Evolutionary conservation across 2,888 invertebrate species (phyloP), one percentile per base, ranked within the genome.

Genomic region (Listrodromus nycthemerus): DNA sequence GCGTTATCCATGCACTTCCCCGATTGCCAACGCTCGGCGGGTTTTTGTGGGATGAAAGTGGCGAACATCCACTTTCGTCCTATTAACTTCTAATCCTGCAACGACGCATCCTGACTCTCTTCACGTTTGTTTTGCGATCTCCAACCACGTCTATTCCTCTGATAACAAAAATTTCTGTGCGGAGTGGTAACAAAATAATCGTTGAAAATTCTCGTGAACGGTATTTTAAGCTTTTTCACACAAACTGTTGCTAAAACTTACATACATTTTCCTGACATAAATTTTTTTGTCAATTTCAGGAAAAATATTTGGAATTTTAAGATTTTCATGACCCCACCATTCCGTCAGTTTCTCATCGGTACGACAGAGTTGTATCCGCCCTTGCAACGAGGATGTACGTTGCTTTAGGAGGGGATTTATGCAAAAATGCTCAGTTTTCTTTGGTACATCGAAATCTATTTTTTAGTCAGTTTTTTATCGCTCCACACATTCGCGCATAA

Each of bases 11-110:
- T 45, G 2, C 24, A 76, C 70, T 65, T 61, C 30, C 27, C 66
- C 71, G 52, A 75, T 81, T 75, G 55, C 45, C 71, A 58, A 82
- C 58, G 65, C 8, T 10, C 48, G 30, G 37, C 16, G 3, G 13
- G 16, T 58, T 4, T 58, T 27, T 27, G 10, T 24, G 6, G 27
- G 24, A 65, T 76, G 13, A 33, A 65, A 45, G 33, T 16, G 24
- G 45, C 55, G 41, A 21, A 48, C 48, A 66, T 63, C 74, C 61
- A n/a, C 48, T 16, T 5, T 48, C 10, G n/a, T 21, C 33, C 27
- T 33, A 58, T 13, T 61, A 45, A 41, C 41, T 45, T 45, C 13
- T 16, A 45, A 37, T 41, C 30, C 19, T 50, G 21, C 24, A 13
- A 45, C 16, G 41, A 4, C 13, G 41, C 4, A 2, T 2, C 3